Conservation (phyloP, 2,888 invertebrate genomes). For the Bruchidius siliquastri region DNA sequence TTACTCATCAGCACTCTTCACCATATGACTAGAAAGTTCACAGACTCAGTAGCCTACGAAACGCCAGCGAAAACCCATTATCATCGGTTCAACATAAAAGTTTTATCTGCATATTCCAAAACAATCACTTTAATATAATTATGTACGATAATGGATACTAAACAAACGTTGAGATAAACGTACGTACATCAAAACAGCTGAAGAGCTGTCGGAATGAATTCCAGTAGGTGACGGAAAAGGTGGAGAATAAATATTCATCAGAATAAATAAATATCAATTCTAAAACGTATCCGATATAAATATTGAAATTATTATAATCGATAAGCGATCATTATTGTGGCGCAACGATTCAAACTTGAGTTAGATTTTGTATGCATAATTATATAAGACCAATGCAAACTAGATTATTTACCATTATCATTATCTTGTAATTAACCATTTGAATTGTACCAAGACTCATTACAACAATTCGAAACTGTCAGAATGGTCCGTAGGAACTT, state of each 20-base stretch:
- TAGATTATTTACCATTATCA: background rate
- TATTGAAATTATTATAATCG: background rate
- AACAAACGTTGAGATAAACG: conserved; percentile 4
- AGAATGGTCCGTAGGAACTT: no score
- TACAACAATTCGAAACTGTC: no score
- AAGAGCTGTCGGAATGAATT: background rate
- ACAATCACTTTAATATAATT: conserved; percentile 12
- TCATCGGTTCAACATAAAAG: conserved; percentile 3
- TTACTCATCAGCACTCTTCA: background rate
- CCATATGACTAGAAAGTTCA: background rate
- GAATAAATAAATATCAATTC: background rate
- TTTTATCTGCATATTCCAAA: conserved; percentile 11
- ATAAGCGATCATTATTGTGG: background rate
- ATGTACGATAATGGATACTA: conserved; percentile 12
- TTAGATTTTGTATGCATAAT: background rate
- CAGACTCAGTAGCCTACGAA: background rate
- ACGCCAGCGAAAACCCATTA: background rate
- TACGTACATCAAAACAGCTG: background rate
- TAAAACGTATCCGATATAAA: background rate
- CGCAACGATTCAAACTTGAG: background rate
- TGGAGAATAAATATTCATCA: background rate
- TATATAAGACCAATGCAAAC: background rate
- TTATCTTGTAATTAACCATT: no score
- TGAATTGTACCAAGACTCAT: no score
- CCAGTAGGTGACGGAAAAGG: background rate